Conservation (phyloP, 2,113 vertebrate genomes). For the Lophura nycthemera region DNA sequence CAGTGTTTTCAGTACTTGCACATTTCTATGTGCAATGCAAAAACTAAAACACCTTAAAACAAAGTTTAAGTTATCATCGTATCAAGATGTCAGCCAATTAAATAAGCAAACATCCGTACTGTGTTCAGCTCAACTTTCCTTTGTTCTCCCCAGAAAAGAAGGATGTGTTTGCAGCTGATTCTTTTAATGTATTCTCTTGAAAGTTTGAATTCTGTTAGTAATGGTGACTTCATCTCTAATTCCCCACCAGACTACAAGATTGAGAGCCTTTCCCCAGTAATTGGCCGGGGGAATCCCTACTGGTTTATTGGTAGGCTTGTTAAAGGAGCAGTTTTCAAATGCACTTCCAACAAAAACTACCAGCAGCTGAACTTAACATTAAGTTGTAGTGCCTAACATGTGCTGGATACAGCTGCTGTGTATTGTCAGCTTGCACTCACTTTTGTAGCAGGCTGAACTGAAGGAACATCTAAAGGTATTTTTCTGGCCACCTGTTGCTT, state of each 20-base stretch:
- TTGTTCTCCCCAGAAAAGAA: not conserved
- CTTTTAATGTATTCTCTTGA: not conserved
- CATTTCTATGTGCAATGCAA: constrained; percentile 2
- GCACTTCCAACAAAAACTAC: not conserved
- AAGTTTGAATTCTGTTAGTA: not conserved
- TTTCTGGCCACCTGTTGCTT: constrained; percentile 1
- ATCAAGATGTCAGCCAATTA: constrained; percentile 49
- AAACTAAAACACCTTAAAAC: constrained; percentile 8
- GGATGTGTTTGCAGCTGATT: not conserved
- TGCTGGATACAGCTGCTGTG: constrained; percentile 37
- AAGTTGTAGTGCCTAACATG: not conserved
- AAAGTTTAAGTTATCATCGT: constrained; percentile 35
- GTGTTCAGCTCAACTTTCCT: not conserved
- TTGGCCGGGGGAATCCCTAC: not conserved
- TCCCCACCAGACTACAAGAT: not conserved
- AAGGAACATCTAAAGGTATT: constrained; percentile 36
- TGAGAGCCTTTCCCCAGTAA: not conserved
- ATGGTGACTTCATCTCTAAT: not conserved
- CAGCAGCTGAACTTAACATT: not conserved
- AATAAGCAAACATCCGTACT: not conserved
- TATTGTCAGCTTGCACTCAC: not conserved
- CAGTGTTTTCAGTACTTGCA: constrained; percentile 3
- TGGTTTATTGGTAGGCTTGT: not conserved
- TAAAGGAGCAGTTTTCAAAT: constrained; percentile 2
- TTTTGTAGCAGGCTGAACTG: constrained; percentile 29